Conservation (phyloP, 2,888 invertebrate genomes). For the Catocala nupta region DNA sequence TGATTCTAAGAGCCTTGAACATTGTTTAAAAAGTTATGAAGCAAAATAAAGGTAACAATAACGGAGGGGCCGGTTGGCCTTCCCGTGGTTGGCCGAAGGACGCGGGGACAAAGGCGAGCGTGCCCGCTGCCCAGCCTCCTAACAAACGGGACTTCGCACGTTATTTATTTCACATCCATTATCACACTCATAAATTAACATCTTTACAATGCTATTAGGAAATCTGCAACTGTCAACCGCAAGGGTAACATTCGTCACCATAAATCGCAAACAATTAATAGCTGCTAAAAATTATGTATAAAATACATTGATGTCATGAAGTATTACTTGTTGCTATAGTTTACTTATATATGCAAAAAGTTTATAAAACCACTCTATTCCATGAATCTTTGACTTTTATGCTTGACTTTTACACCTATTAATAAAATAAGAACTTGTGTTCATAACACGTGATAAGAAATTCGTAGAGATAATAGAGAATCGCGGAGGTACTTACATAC, state of each 20-base stretch:
- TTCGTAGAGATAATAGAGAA: background rate
- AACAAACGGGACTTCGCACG: slow-evolving; percentile 66
- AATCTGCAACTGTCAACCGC: slow-evolving; percentile 5
- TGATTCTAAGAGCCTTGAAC: slow-evolving; percentile 11
- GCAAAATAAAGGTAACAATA: slow-evolving; percentile 54
- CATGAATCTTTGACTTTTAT: too few species aligned
- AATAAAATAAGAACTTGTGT: background rate
- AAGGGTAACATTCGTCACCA: background rate
- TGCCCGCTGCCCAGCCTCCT: slow-evolving; percentile 59
- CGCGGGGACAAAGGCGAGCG: slow-evolving; percentile 72
- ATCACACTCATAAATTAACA: slow-evolving; percentile 72
- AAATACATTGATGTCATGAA: too few species aligned
- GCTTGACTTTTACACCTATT: too few species aligned
- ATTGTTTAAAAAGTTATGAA: slow-evolving; percentile 34
- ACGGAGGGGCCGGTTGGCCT: slow-evolving; percentile 67
- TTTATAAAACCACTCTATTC: background rate
- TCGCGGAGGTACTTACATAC: background rate
- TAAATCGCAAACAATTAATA: too few species aligned
- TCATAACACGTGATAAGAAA: background rate
- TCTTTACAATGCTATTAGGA: slow-evolving; percentile 49
- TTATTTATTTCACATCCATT: slow-evolving; percentile 60
- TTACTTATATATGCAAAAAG: background rate
- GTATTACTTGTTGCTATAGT: too few species aligned
- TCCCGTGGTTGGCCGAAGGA: slow-evolving; percentile 70
- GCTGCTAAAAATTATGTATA: too few species aligned